Evolutionary conservation across 1,140 invertebrate genomes (phyloP).

Genomic region (Drosophila lini): DNA sequence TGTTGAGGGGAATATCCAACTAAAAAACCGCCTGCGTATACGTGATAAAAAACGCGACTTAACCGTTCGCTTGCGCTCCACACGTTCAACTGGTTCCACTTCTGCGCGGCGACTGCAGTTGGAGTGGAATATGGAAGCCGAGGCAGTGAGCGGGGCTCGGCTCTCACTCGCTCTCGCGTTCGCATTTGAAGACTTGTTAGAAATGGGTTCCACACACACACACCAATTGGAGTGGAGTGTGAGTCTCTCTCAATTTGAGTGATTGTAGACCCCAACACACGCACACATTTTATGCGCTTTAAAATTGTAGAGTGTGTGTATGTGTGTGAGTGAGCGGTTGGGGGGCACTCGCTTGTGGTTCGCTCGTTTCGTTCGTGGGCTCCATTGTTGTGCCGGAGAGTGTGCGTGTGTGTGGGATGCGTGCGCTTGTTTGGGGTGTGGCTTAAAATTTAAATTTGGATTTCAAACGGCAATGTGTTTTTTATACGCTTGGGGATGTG

Average conservation of each 20-base stretch:
- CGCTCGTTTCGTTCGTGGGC: conserved; percentile 63
- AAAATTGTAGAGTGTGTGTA: conserved; percentile 65
- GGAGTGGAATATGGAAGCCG: conserved; percentile 40
- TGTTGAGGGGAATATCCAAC: conserved; percentile 16
- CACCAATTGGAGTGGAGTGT: conserved; percentile 33
- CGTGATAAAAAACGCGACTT: conserved; percentile 59
- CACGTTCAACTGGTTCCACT: conserved; percentile 72
- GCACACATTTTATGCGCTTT: conserved; percentile 78
- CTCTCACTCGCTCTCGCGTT: conserved; percentile 28
- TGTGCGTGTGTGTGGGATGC: conserved; percentile 59
- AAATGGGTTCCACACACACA: conserved; percentile 53
- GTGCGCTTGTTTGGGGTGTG: conserved; percentile 81
- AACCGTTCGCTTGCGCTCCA: conserved; percentile 58
- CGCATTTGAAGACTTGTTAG: conserved; percentile 35
- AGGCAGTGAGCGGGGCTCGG: conserved; percentile 21
- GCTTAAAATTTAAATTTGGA: conserved; percentile 84
- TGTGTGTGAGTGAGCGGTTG: conserved; percentile 24
- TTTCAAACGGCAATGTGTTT: conserved; percentile 78
- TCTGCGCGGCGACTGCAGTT: conserved; percentile 69
- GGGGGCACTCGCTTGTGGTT: conserved; percentile 56
- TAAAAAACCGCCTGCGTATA: conserved; percentile 64
- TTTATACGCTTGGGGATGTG: conserved; percentile 68
- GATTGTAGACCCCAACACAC: conserved; percentile 54
- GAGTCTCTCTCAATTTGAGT: conserved; percentile 33
- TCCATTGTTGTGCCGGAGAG: conserved; percentile 59